Conservation (phyloP, 1,140 invertebrate genomes). For the Drosophila pseudoananassae region DNA sequence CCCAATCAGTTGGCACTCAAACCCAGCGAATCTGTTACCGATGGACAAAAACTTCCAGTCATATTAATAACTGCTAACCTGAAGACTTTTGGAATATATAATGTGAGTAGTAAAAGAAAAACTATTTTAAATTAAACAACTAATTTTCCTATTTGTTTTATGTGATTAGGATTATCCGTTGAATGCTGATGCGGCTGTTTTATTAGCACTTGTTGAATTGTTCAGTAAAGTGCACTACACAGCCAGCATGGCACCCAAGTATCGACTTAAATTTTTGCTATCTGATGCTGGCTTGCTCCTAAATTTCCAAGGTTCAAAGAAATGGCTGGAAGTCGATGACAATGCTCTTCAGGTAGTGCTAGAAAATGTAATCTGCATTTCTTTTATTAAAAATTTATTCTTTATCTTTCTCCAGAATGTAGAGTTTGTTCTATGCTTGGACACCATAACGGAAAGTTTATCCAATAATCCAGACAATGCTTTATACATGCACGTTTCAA, state of each 20-base stretch:
- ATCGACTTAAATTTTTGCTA: constrained; percentile 95
- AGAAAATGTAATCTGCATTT: not conserved
- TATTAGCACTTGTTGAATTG: constrained; percentile 94
- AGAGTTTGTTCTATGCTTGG: constrained; percentile 95
- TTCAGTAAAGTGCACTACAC: constrained; percentile 96
- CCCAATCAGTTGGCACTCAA: constrained; percentile 63
- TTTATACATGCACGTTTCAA: constrained; percentile 97
- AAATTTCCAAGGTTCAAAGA: constrained; percentile 98
- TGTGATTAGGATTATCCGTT: constrained; percentile 68
- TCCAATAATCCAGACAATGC: constrained; percentile 83
- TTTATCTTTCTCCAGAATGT: constrained; percentile 87
- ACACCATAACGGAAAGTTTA: constrained; percentile 89
- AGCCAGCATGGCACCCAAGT: constrained; percentile 91
- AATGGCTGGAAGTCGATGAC: constrained; percentile 92
- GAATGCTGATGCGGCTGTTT: constrained; percentile 91
- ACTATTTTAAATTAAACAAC: constrained; percentile 2
- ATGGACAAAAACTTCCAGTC: constrained; percentile 90
- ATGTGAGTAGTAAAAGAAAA: constrained; percentile 87
- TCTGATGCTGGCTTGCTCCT: constrained; percentile 95
- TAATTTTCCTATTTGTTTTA: not conserved
- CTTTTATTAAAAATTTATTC: not conserved
- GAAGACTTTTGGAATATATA: constrained; percentile 94
- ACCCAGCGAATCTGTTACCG: constrained; percentile 90
- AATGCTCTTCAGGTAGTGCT: constrained; percentile 88
- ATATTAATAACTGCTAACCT: constrained; percentile 97